Conservation (phyloP, 2,113 vertebrate genomes). For the Phalacrocorax carbo region DNA sequence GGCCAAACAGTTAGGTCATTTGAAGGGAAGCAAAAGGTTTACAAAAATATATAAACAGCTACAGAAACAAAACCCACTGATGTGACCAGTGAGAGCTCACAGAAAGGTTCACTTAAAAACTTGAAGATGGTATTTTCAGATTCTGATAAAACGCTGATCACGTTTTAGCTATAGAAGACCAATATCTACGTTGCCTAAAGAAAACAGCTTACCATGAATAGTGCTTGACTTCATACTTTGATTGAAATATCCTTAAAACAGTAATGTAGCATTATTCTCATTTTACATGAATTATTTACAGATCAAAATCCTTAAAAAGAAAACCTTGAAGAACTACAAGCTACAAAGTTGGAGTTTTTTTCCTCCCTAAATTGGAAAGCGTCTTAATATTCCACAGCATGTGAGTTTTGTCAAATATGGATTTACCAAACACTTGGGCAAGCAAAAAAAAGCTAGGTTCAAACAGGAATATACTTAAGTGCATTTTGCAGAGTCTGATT, state of each 20-base stretch:
- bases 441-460: not conserved
- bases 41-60: not conserved
- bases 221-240: not conserved
- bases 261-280: not conserved
- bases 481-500: constrained; percentile 10
- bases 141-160: not conserved
- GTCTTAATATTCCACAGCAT: constrained; percentile 15
- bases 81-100: not conserved
- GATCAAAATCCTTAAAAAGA: not conserved
- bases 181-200: not conserved
- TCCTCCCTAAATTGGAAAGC: not conserved
- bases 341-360: not conserved
- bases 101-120: not conserved
- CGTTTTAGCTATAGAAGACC: not conserved
- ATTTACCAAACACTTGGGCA: not conserved
- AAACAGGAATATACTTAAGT: not conserved
- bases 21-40: not conserved
- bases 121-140: not conserved
- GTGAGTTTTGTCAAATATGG: not conserved
- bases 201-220: not conserved
- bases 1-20: not conserved
- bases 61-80: not conserved
- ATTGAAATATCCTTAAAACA: not conserved
- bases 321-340: not conserved
- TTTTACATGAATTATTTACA: not conserved